Evolutionary conservation across 2,888 invertebrate genomes (phyloP), one percentile per base, ranked within the genome.

Genomic region (Steinernema carpocapsae): DNA sequence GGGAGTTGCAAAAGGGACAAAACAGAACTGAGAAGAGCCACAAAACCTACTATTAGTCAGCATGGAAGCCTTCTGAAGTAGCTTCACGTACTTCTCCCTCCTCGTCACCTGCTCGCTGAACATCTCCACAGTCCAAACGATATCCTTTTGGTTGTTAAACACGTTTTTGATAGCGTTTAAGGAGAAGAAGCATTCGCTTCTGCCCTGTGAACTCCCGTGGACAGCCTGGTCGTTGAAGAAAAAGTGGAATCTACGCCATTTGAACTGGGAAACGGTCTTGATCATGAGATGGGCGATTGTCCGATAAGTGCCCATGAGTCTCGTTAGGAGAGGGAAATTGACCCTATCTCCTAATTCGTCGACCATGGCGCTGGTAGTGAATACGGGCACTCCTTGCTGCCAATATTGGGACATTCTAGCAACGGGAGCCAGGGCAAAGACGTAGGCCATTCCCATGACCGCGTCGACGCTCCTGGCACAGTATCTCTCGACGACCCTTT

Each of bases 371-470:
- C 93, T 93, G 0, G 93, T 92, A 0, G 94, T 93, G 70, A 94
- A 88, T 0, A 94, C 92, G 0, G 94, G 94, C 72, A 94, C 87
- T 10, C 87, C 87, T 48, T 76, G 74, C 14, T 76, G 70, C 94
- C 94, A 86, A 71, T 81, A 85, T 29, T 80, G 79, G 7, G 80
- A 79, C 78, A 87, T 80, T 24, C 86, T 72, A 1, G 93, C 92
- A 14, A 94, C 93, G 3, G 94, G 94, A 0, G 94, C 94, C 85
- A 94, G 91, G 7, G 93, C 93, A 88, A 94, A 94, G 86, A 93
- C 93, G 88, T 93, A 94, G n/a, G 94, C 92, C 46, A 94, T 92
- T 0, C 94, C 94, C 88, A 94, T 91, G 85, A 94, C 93, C 7
- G 92, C 93, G 89, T 94, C 93, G 91, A 91, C 86, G 88, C 82